These are phyloP conservation scores for Cotesia congregata DNA, from an alignment of 2,888 invertebrate species.

Conservation along the genomic window DNA sequence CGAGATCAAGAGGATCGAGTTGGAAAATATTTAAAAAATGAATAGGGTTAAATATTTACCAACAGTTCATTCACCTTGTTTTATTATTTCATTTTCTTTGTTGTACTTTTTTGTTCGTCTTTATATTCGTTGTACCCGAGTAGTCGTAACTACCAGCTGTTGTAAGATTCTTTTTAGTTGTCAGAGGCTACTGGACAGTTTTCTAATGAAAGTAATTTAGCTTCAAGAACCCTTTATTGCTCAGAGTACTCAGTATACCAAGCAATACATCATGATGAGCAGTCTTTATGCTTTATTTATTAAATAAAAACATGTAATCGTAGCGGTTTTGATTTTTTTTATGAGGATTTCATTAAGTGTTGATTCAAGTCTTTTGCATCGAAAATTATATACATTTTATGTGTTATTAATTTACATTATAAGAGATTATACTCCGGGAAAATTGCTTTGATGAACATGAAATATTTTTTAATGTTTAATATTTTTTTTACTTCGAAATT, in stretches of 20 bases:
- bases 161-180: constrained; percentile 35
- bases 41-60: constrained; percentile 35
- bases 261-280: neutral
- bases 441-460: no score
- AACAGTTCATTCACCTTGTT: constrained; percentile 53
- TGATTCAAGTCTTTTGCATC: neutral
- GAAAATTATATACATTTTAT: no score
- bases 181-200: neutral
- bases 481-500: no score
- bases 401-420: no score
- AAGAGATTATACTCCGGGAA: no score
- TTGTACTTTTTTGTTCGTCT: constrained; percentile 13
- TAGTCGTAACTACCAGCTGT: constrained; percentile 46
- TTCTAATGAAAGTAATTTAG: constrained; percentile 3
- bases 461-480: no score
- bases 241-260: neutral
- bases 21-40: neutral
- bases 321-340: neutral
- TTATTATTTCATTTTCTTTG: constrained; percentile 20
- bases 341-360: neutral
- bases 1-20: neutral
- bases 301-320: neutral
- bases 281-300: neutral
- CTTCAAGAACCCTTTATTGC: neutral
- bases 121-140: constrained; percentile 23